Evolutionary conservation across 2,888 invertebrate species (phyloP).

Genomic region (Glomeris marginata): DNA sequence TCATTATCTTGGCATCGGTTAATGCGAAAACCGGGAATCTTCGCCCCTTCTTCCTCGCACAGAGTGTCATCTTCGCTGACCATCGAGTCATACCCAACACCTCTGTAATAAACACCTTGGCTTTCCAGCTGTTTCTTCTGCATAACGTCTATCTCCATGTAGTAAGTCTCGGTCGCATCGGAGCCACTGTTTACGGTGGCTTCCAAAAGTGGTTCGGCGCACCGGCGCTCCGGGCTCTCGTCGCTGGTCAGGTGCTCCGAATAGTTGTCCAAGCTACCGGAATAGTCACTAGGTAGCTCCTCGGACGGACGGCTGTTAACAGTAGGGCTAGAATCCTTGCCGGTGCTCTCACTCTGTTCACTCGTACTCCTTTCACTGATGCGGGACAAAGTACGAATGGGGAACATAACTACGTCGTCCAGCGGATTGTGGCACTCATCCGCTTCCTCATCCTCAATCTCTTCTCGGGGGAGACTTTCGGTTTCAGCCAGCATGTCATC

Average conservation of each 20-base stretch:
- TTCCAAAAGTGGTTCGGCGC: too few species aligned
- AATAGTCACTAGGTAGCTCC: slow-evolving; percentile 12
- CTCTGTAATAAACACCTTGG: slow-evolving; percentile 6
- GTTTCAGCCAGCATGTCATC: slow-evolving; percentile 2
- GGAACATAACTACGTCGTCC: slow-evolving; percentile 11
- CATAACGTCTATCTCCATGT: slow-evolving; percentile 11
- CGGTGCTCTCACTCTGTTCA: slow-evolving; percentile 8
- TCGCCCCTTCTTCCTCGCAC: slow-evolving; percentile 16
- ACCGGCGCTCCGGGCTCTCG: slow-evolving; percentile 3
- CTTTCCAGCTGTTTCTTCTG: slow-evolving; percentile 13
- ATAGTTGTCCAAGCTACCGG: slow-evolving; percentile 10
- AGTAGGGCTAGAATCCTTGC: slow-evolving; percentile 14
- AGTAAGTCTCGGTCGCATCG: slow-evolving; percentile 8
- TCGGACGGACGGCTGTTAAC: slow-evolving; percentile 9
- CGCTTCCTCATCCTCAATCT: slow-evolving; percentile 10
- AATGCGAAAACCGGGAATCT: too few species aligned
- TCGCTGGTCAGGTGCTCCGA: not conserved
- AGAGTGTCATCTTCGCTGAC: slow-evolving; percentile 19
- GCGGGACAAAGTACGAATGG: slow-evolving; percentile 14
- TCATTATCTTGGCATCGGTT: too few species aligned
- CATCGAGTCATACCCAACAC: slow-evolving; percentile 17
- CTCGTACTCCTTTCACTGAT: slow-evolving; percentile 15
- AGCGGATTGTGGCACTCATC: slow-evolving; percentile 2
- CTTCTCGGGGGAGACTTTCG: slow-evolving; percentile 4
- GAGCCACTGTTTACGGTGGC: too few species aligned